A percentile compares a stretch with the other conserved stretches of the same genome.
Conservation (phyloP, 2,888 invertebrate genomes). For the Drosophila picticornis region DNA sequence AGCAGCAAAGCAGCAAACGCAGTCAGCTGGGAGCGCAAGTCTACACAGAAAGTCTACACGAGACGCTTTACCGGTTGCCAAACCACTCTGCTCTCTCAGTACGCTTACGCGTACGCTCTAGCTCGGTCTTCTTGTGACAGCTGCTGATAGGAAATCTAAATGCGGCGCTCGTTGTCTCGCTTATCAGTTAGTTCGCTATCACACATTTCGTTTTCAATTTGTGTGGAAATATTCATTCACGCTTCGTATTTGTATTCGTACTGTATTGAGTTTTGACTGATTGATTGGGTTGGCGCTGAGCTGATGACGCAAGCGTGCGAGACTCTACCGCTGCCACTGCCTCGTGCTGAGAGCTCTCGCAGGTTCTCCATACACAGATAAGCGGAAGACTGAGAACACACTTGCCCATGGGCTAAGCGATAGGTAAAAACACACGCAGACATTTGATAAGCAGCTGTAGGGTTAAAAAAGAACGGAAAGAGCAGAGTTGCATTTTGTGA, state of each 20-base stretch:
- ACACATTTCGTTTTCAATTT: slow-evolving; percentile 74
- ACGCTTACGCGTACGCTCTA: slow-evolving; percentile 9
- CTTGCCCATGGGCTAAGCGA: slow-evolving; percentile 30
- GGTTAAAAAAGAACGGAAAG: background rate
- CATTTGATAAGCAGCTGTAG: background rate
- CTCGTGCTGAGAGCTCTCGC: slow-evolving; percentile 15
- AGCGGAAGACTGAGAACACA: slow-evolving; percentile 7
- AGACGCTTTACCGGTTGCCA: slow-evolving; percentile 58
- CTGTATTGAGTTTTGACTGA: slow-evolving; percentile 64
- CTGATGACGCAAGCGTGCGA: slow-evolving; percentile 49
- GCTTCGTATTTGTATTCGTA: slow-evolving; percentile 57
- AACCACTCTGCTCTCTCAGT: slow-evolving; percentile 9
- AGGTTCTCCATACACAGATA: slow-evolving; percentile 28
- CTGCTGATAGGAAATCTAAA: slow-evolving; percentile 59
- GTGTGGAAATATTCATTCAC: slow-evolving; percentile 77
- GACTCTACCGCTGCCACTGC: slow-evolving; percentile 24
- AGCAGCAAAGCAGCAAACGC: slow-evolving; percentile 14
- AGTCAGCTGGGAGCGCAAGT: slow-evolving; percentile 56
- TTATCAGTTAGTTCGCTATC: slow-evolving; percentile 78
- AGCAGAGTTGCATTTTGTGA: background rate
- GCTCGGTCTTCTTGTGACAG: slow-evolving; percentile 7
- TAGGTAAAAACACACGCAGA: background rate
- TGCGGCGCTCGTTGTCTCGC: slow-evolving; percentile 56
- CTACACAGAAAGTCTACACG: slow-evolving; percentile 62
- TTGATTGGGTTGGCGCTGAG: slow-evolving; percentile 65